Conservation (phyloP, 2,888 invertebrate genomes). For the Drosophila bunnanda region DNA sequence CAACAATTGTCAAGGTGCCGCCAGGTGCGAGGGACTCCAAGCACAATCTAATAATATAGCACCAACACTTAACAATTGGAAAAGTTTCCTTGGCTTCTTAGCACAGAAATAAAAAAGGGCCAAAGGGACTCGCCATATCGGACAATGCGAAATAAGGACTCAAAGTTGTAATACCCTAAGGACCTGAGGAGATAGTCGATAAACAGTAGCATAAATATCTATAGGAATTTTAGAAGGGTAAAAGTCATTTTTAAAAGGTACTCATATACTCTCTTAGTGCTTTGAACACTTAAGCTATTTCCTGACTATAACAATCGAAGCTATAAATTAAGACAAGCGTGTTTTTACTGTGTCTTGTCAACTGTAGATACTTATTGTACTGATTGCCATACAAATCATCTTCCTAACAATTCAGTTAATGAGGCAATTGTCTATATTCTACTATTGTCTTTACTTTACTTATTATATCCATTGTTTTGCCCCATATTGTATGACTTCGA, state of each 20-base stretch:
- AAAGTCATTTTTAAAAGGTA: too few relatives aligned
- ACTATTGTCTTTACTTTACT: constrained; percentile 17
- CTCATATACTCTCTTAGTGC: fast-evolving
- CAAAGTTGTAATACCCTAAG: constrained; percentile 25
- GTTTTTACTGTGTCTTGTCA: constrained; percentile 2
- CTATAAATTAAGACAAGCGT: not conserved
- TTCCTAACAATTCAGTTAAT: constrained; percentile 18
- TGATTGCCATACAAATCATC: constrained; percentile 2
- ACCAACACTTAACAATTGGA: constrained; percentile 58
- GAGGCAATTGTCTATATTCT: constrained; percentile 32
- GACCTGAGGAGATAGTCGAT: not conserved
- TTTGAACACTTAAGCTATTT: not conserved
- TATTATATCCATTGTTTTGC: constrained; percentile 26
- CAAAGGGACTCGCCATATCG: constrained; percentile 8
- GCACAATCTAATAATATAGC: constrained; percentile 55
- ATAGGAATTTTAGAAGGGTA: not conserved
- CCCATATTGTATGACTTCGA: constrained; percentile 7
- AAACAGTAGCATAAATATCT: not conserved
- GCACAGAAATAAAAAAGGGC: not conserved
- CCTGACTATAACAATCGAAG: not conserved
- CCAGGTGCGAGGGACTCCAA: constrained; percentile 27
- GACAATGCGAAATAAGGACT: not conserved
- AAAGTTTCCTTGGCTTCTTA: constrained; percentile 43
- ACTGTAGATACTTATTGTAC: not conserved
- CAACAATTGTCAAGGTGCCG: constrained; percentile 53